Evolutionary conservation across 2,797 vertebrate genomes (phyloP).

Genomic region (Schizothorax lantsangensis): DNA sequence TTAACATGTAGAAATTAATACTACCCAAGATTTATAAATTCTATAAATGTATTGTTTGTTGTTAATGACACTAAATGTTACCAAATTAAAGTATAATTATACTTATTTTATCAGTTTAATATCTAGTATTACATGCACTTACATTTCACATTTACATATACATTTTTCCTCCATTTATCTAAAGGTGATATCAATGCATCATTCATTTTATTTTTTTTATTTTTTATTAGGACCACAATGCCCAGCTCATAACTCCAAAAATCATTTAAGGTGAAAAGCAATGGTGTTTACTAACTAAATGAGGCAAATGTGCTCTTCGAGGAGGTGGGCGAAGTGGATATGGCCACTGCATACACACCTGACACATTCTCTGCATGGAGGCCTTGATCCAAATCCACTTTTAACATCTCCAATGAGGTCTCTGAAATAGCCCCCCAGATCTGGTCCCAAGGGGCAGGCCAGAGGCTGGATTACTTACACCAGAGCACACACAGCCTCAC

Average conservation of each 20-base stretch:
- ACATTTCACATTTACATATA: not conserved
- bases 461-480: conserved; percentile 43
- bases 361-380: conserved; percentile 26
- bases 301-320: conserved; percentile 23
- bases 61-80: not conserved
- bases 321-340: conserved; percentile 5
- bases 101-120: too few relatives aligned
- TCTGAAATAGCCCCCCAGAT: conserved; percentile 51
- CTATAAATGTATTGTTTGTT: not conserved
- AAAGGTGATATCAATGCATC: not conserved
- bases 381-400: conserved; percentile 43
- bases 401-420: conserved; percentile 39
- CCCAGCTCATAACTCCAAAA: not conserved
- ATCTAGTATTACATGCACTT: too few relatives aligned
- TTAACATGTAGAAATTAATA: not conserved
- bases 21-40: not conserved
- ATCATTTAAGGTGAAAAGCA: not conserved
- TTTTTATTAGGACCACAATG: not conserved
- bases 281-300: not conserved
- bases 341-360: conserved; percentile 20
- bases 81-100: not conserved
- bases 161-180: not conserved
- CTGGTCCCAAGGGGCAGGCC: conserved; percentile 25
- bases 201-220: too few relatives aligned
- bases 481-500: conserved; percentile 40